Evolutionary conservation across 2,797 vertebrate genomes (phyloP).

Genomic region (Hypotaenidia philippensis): DNA sequence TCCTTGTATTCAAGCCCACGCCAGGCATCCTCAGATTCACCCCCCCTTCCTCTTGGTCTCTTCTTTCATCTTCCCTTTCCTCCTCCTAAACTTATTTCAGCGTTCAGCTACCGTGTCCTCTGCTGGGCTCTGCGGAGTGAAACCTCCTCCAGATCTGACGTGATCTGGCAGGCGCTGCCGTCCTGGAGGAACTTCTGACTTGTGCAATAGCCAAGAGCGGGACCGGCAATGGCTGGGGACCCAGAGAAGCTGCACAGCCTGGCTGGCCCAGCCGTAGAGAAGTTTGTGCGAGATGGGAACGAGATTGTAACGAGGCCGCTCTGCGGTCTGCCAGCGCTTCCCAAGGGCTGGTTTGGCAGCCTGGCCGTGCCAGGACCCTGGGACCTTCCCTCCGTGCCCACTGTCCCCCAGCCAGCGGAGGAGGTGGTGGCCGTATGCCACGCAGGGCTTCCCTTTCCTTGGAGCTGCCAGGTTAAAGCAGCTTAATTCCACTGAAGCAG

Average conservation of each 20-base stretch:
- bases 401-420: slow-evolving; percentile 61
- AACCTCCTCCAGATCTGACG: neutral
- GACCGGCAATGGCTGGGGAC: neutral
- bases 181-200: slow-evolving; percentile 22
- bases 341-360: slow-evolving; percentile 64
- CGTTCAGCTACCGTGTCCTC: neutral
- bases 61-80: neutral
- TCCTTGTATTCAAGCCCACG: neutral
- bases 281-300: neutral
- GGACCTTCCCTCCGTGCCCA: slow-evolving; percentile 46
- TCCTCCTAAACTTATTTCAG: neutral
- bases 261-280: neutral
- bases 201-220: neutral
- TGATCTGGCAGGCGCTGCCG: neutral
- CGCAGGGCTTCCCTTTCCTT: slow-evolving; percentile 71
- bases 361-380: slow-evolving; percentile 58
- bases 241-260: neutral
- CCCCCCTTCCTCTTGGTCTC: neutral
- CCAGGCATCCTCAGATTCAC: fast-evolving
- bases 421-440: slow-evolving; percentile 67
- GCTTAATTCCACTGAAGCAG: slow-evolving; percentile 26
- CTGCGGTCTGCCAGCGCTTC: slow-evolving; percentile 49
- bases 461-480: slow-evolving; percentile 58
- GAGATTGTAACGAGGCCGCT: slow-evolving; percentile 20
- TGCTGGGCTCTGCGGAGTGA: neutral